Percentiles rank a stretch among this genome's conserved stretches.
Evolutionary conservation across 2,888 invertebrate genomes (phyloP).

Genomic region (Scaptomyza flava): DNA sequence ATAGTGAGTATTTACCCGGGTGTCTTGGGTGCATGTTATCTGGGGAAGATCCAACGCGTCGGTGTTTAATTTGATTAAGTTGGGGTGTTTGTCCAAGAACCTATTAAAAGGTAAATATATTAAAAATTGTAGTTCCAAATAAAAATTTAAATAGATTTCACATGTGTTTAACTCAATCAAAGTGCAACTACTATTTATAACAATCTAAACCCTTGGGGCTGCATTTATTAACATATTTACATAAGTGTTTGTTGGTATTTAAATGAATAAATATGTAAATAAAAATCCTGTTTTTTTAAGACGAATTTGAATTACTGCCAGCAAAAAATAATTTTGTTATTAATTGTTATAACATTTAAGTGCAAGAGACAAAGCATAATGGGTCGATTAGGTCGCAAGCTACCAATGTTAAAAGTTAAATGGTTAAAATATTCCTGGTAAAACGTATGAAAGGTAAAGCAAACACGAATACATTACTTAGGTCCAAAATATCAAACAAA

Average conservation of each 20-base stretch:
- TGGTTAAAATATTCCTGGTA: background rate
- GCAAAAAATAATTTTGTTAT: background rate
- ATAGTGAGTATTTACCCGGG: conserved; percentile 72
- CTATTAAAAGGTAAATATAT: conserved; percentile 62
- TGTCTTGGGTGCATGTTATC: conserved; percentile 83
- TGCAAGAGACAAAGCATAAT: background rate
- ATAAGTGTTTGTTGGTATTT: background rate
- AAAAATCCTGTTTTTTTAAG: background rate
- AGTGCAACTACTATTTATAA: background rate
- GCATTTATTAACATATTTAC: background rate
- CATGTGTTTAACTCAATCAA: background rate
- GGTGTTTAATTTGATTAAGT: conserved; percentile 82
- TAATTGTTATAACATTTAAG: conserved; percentile 3
- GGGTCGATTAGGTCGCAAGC: background rate
- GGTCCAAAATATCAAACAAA: background rate
- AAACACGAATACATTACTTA: background rate
- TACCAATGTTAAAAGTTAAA: background rate
- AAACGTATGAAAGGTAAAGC: background rate
- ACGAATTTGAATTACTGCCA: background rate
- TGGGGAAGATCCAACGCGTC: conserved; percentile 84
- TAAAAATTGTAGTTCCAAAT: background rate
- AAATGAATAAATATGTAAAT: background rate
- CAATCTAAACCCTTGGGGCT: background rate
- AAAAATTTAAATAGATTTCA: background rate
- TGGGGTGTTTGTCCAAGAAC: conserved; percentile 83